A percentile compares a stretch with the other conserved stretches of the same genome.
These are phyloP conservation scores for Rhyacichthys aspro DNA, from an alignment of 2,797 vertebrate species.

Conservation along the genomic window DNA sequence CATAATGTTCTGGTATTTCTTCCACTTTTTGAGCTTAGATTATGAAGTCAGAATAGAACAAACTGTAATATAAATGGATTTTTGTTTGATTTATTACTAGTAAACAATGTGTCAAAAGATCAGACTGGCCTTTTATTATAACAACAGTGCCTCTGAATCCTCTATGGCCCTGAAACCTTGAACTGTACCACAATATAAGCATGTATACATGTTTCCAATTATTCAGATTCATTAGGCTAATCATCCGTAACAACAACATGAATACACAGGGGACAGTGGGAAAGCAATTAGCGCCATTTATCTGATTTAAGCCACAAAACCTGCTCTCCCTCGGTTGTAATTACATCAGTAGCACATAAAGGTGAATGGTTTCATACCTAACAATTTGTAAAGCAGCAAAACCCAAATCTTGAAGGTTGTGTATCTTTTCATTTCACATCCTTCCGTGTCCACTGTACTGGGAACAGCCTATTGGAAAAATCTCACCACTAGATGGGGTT, in stretches of 20 bases:
- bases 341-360: background rate
- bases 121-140: background rate
- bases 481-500: conserved; percentile 74
- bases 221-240: conserved; percentile 78
- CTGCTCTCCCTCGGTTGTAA: conserved; percentile 16
- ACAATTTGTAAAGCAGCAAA: background rate
- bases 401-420: background rate
- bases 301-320: conserved; percentile 70
- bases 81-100: too few species aligned
- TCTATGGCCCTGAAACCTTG: conserved; percentile 58
- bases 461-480: conserved; percentile 6
- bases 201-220: conserved; percentile 77
- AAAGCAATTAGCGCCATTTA: conserved; percentile 72
- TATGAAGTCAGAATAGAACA: background rate
- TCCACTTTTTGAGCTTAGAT: background rate
- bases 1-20: too few species aligned
- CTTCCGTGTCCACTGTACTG: background rate
- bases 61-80: background rate
- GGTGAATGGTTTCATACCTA: conserved; percentile 5
- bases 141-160: conserved; percentile 20
- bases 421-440: background rate
- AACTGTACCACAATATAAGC: conserved; percentile 71
- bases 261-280: conserved; percentile 66
- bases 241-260: conserved; percentile 76
- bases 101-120: background rate